Percentiles rank a stretch among this genome's conserved stretches.
Evolutionary conservation across 2,797 vertebrate genomes (phyloP).

Genomic region (Lophotriccus pileatus): DNA sequence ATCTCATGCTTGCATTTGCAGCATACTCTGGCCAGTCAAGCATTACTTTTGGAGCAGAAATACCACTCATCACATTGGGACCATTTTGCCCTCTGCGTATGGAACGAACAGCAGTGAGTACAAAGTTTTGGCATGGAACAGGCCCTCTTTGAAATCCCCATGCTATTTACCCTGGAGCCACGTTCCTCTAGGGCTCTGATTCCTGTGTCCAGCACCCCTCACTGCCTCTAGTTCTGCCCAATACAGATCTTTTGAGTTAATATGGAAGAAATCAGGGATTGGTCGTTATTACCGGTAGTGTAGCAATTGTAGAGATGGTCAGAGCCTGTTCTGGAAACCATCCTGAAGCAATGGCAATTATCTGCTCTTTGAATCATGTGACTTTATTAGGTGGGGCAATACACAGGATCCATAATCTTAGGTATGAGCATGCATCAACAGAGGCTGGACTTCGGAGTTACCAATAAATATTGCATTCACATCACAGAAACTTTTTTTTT

Average conservation of each 20-base stretch:
- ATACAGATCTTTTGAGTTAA: not conserved
- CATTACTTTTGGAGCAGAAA: not conserved
- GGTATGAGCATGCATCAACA: not conserved
- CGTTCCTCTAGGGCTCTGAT: not conserved
- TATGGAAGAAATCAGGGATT: not conserved
- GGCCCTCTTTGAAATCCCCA: not conserved
- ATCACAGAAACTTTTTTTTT: not conserved
- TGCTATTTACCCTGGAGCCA: not conserved
- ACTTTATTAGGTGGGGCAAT: not conserved
- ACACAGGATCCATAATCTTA: not conserved
- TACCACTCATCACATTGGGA: not conserved
- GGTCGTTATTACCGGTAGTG: fast-evolving
- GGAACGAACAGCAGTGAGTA: not conserved
- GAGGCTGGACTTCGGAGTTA: not conserved
- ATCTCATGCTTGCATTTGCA: not conserved
- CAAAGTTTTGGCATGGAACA: not conserved
- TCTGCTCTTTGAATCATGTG: not conserved
- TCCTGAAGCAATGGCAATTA: not conserved
- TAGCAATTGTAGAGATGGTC: not conserved
- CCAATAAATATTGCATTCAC: not conserved
- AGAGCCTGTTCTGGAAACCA: not conserved
- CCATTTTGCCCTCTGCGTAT: not conserved
- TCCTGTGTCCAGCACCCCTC: not conserved
- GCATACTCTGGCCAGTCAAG: not conserved
- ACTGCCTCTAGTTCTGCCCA: not conserved